Evolutionary conservation across 1,140 invertebrate genomes (phyloP).

Genomic region (Polypedilum vanderplanki): DNA sequence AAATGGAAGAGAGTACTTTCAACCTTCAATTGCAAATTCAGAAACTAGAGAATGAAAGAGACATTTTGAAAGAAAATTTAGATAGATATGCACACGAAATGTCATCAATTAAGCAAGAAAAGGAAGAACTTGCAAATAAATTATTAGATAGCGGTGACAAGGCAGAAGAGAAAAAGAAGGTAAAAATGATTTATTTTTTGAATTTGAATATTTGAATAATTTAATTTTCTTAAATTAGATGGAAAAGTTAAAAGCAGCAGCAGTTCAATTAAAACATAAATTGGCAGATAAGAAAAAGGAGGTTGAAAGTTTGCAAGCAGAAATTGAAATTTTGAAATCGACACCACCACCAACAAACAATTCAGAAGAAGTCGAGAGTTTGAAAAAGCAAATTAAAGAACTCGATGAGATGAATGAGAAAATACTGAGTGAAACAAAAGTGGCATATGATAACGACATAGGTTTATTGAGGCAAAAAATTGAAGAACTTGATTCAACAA

Average conservation of each 20-base stretch:
- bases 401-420: constrained; percentile 15
- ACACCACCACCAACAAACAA: background rate
- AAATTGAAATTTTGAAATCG: constrained; percentile 33
- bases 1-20: background rate
- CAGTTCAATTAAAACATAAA: constrained; percentile 32
- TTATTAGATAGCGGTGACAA: background rate
- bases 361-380: background rate
- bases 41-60: background rate
- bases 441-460: constrained; percentile 35
- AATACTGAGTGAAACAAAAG: constrained; percentile 34
- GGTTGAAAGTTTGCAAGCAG: constrained; percentile 32
- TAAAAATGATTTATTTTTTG: background rate
- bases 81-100: background rate
- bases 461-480: constrained; percentile 36
- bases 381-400: background rate
- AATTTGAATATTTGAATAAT: background rate
- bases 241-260: constrained; percentile 8
- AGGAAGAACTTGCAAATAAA: background rate
- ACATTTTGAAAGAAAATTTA: background rate
- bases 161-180: background rate
- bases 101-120: background rate
- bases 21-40: background rate
- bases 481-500: constrained; percentile 36
- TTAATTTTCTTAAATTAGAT: background rate
- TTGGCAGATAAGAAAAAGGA: constrained; percentile 32